Conservation (phyloP, 92 coral and sea anemone genomes). For the Palythoa caribaeorum region DNA sequence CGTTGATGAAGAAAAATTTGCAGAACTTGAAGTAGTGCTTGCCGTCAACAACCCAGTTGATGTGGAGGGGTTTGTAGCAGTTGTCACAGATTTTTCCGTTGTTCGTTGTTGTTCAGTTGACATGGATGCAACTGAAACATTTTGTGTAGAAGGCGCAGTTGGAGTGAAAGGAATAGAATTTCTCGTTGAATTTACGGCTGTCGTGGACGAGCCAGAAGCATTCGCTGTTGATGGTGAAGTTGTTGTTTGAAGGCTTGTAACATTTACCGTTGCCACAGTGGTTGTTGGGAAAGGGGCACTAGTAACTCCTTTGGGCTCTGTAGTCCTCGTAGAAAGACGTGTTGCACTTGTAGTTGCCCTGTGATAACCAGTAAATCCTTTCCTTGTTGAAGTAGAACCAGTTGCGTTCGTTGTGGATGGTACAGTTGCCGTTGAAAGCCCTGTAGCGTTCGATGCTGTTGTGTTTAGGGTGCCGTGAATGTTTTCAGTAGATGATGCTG, state of each 20-base stretch:
- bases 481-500: neutral
- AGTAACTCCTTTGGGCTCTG: neutral
- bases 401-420: neutral
- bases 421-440: neutral
- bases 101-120: neutral
- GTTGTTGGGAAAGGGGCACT: neutral
- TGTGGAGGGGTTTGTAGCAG: constrained; percentile 5
- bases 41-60: neutral
- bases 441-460: neutral
- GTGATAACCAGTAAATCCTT: neutral
- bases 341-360: neutral
- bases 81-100: neutral
- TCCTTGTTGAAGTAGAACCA: neutral
- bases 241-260: neutral
- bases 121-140: neutral
- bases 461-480: neutral
- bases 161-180: neutral
- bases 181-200: neutral
- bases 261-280: neutral
- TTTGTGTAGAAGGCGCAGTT: neutral
- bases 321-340: neutral
- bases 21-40: neutral
- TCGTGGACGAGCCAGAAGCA: neutral
- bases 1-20: neutral
- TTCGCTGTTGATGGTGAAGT: neutral